Percentiles rank a stretch among this genome's conserved stretches.
phyloP scores from a whole-genome alignment of 2,888 invertebrate genomes.

The Conchocele bisecta region DNA sequence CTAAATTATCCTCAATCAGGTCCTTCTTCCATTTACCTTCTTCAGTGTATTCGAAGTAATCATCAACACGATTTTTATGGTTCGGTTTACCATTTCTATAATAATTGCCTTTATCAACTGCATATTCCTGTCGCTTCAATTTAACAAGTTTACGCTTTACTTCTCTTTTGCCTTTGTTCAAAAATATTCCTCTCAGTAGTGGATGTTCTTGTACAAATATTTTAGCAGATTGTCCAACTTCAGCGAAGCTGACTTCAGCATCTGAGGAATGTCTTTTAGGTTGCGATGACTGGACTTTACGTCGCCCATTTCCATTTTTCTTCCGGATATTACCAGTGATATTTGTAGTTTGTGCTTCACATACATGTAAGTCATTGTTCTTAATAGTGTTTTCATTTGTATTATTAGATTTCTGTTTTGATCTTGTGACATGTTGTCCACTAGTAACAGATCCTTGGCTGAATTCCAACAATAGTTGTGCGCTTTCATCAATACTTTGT shows the following conservation, averaged over 20 bases:
- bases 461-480: too few relatives aligned
- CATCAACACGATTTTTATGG: constrained; percentile 75
- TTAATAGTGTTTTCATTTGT: too few relatives aligned
- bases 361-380: too few relatives aligned
- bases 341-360: too few relatives aligned
- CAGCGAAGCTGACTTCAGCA: constrained; percentile 55
- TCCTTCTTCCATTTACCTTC: constrained; percentile 62
- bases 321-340: background rate
- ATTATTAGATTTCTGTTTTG: too few relatives aligned
- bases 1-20: constrained; percentile 57
- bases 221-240: constrained; percentile 64
- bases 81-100: constrained; percentile 67
- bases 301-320: constrained; percentile 4
- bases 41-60: constrained; percentile 73
- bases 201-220: constrained; percentile 69
- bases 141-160: constrained; percentile 69
- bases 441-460: too few relatives aligned
- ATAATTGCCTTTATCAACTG: constrained; percentile 73
- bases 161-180: constrained; percentile 77
- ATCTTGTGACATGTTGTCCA: too few relatives aligned
- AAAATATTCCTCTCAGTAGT: constrained; percentile 68
- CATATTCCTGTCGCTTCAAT: constrained; percentile 63
- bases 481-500: too few relatives aligned
- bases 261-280: constrained; percentile 37
- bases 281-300: constrained; percentile 24